A percentile compares a stretch with the other conserved stretches of the same genome.
Evolutionary conservation across 2,888 invertebrate species (phyloP).

Genomic region (Acrobasis consociella): DNA sequence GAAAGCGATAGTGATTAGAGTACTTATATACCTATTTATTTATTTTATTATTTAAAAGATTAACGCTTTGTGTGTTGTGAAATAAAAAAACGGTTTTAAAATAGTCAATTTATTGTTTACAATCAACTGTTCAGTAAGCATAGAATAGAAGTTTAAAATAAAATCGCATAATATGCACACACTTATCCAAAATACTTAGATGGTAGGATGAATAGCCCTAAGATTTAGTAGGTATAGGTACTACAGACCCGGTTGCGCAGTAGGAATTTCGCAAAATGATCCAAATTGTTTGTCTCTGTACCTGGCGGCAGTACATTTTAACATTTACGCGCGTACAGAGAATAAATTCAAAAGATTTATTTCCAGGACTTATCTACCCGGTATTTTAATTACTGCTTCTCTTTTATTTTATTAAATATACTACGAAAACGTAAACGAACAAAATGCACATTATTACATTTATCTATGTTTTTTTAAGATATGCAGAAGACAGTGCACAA

Average conservation of each 20-base stretch:
- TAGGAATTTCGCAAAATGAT: background rate
- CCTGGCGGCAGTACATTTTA: background rate
- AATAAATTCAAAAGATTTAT: too few species aligned
- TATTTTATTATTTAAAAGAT: background rate
- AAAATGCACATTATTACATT: background rate
- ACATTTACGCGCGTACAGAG: too few species aligned
- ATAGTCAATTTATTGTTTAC: conserved; percentile 76
- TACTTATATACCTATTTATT: background rate
- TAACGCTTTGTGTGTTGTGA: conserved; percentile 19
- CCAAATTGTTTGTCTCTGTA: background rate
- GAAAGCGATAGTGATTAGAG: conserved; percentile 84
- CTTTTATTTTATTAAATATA: background rate
- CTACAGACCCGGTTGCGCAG: background rate
- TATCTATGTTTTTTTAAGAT: background rate
- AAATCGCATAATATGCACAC: conserved; percentile 46
- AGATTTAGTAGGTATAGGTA: conserved; percentile 5
- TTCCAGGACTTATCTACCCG: too few species aligned
- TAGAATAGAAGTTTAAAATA: conserved; percentile 44
- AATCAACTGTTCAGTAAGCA: conserved; percentile 59
- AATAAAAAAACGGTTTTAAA: conserved; percentile 59
- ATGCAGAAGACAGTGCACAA: background rate
- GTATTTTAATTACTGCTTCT: background rate
- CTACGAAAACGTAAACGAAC: background rate
- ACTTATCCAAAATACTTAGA: conserved; percentile 29
- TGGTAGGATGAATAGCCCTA: conserved; percentile 32